Evolutionary conservation across 2,888 invertebrate genomes (phyloP), one percentile per base, ranked within the genome.

Genomic region (Papilio protenor): DNA sequence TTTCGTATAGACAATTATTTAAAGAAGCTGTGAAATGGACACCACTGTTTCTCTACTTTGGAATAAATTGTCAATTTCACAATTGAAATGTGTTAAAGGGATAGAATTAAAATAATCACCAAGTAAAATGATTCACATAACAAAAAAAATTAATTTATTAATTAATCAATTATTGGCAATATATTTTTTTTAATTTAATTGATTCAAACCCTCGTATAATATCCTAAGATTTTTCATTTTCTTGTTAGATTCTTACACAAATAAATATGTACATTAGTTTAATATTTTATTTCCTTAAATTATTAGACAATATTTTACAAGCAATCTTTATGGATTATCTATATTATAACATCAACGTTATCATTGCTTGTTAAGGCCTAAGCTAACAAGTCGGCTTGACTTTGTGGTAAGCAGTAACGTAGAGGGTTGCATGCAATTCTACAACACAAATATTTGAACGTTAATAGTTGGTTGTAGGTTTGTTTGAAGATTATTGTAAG

Each of bases 341-440:
- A 12, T 45, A 12, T 12, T 18, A 18, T 8, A 8, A 40, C 0
- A 59, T 59, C 40, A 40, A 45, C 66, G 45, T 69, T 45, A 21
- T 66, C 40, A 66, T 66, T n/a, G 66, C 40, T 69, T 45, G 45
- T n/a, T 40, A 45, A 6, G n/a, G 21, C 45, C 66, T 69, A 69
- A 69, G 12, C 66, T 45, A 69, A 69, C 45, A 69, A 69, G 1
- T 14, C 1, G 66, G 66, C 21, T 69, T 45, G 66, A 69, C 66
- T 45, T 66, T 69, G 66, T 69, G 66, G 66, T 45, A n/a, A 40
- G 66, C 40, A 69, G 5, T 69, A 45, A 69, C 66, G 40, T 21
- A 40, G 45, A 33, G 66, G 45, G 40, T 18, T 69, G 18, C 45
- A 69, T 69, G 66, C 66, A 69, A 69, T 69, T 61, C 61, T 27